Percentiles rank a stretch among this genome's conserved stretches.
These are phyloP conservation scores for Sorex araneus DNA, from an alignment of 2,113 vertebrate genomes.

Conservation along the genomic window DNA sequence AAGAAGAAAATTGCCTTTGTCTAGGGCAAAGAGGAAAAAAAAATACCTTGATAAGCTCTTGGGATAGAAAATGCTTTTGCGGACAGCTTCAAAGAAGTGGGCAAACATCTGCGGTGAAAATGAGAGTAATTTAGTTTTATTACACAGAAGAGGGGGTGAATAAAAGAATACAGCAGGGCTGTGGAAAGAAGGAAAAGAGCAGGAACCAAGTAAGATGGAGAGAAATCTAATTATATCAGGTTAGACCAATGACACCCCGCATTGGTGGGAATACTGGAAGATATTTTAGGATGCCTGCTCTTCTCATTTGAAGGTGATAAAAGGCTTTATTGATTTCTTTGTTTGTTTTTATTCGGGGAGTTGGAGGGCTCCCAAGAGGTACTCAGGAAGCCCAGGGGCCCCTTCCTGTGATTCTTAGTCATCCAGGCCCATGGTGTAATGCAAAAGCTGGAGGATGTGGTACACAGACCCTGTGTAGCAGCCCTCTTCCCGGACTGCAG, in stretches of 20 bases:
- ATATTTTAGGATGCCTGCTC: background rate
- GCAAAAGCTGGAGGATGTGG: too few species aligned
- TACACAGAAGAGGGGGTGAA: background rate
- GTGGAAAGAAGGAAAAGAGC: background rate
- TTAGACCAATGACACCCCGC: rapidly evolving
- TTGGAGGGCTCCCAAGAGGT: too few species aligned
- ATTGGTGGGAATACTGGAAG: too few species aligned
- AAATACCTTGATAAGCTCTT: conserved; percentile 51
- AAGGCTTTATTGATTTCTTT: background rate
- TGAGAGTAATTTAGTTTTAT: conserved; percentile 54
- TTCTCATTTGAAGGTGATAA: background rate
- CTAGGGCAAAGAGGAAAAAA: conserved; percentile 50
- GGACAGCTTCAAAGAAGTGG: conserved; percentile 34
- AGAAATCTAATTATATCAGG: background rate
- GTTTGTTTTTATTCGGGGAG: too few species aligned
- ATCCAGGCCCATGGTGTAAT: too few species aligned
- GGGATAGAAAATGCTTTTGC: conserved; percentile 46
- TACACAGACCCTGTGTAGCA: too few species aligned
- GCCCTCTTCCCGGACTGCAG: too few species aligned
- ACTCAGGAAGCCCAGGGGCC: too few species aligned
- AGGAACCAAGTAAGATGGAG: background rate
- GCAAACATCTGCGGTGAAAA: conserved; percentile 40
- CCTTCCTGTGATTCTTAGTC: too few species aligned
- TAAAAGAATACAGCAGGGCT: background rate
- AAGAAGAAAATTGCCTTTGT: conserved; percentile 71